Evolutionary conservation across 2,113 vertebrate species (phyloP).

Genomic region (Chrysochloris asiatica): DNA sequence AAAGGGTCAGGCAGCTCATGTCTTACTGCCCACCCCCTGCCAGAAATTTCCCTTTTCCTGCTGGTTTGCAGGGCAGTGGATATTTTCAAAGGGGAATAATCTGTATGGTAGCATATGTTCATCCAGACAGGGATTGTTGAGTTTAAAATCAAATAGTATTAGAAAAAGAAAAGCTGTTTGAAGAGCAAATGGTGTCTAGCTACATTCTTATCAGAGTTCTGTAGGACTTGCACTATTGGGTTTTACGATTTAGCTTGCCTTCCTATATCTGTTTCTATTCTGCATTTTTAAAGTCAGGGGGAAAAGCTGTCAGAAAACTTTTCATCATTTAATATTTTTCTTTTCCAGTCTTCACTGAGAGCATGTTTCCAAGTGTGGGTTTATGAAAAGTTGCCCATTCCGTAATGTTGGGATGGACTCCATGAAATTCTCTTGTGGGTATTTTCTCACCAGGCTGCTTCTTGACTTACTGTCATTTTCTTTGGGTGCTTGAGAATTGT

Average conservation of each 20-base stretch:
- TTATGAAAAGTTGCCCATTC: background rate
- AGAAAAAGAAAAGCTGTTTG: background rate
- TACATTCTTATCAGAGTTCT: background rate
- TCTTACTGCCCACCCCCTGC: slow-evolving; percentile 29
- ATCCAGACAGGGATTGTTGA: slow-evolving; percentile 16
- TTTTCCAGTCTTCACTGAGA: background rate
- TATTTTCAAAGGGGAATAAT: slow-evolving; percentile 53
- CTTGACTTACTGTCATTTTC: background rate
- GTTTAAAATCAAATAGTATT: slow-evolving; percentile 60
- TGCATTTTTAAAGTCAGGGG: background rate
- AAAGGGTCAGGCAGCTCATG: slow-evolving; percentile 31
- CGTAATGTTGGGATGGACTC: background rate
- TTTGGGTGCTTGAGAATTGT: background rate
- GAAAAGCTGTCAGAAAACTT: background rate
- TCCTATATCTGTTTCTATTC: background rate
- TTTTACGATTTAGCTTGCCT: background rate
- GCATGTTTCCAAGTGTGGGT: background rate
- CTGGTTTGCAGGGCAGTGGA: slow-evolving; percentile 46
- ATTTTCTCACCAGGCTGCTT: background rate
- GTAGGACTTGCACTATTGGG: background rate
- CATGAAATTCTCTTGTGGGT: background rate
- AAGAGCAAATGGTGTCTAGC: background rate
- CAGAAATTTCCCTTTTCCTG: background rate
- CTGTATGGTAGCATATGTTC: slow-evolving; percentile 20
- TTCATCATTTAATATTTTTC: background rate